These are phyloP conservation scores for Drosophila lini DNA, from an alignment of 1,140 invertebrate genomes.

Conservation along the genomic window DNA sequence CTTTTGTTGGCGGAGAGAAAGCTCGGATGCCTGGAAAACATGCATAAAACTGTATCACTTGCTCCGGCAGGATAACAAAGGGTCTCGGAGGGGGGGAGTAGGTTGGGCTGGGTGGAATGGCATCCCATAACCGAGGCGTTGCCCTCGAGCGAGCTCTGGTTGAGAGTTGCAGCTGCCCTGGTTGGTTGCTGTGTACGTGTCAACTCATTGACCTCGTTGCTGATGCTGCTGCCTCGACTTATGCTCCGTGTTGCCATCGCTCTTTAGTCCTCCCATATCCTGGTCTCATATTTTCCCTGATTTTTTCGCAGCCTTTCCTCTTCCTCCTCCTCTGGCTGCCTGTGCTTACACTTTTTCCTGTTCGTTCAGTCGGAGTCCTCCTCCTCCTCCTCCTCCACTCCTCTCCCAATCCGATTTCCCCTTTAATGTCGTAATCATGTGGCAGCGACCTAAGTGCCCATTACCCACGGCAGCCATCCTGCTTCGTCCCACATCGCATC, in stretches of 20 bases:
- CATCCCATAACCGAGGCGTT: conserved; percentile 33
- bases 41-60: conserved; percentile 67
- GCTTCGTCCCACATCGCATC: conserved; percentile 4
- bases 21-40: conserved; percentile 59
- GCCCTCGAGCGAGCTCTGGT: conserved; percentile 30
- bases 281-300: conserved; percentile 33
- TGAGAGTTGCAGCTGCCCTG: conserved; percentile 35
- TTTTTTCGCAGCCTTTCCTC: conserved; percentile 26
- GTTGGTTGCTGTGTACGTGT: conserved; percentile 45
- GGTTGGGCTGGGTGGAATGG: conserved; percentile 6
- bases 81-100: not conserved
- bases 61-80: conserved; percentile 40
- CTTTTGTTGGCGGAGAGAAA: conserved; percentile 5
- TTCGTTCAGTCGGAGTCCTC: not conserved
- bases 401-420: conserved; percentile 23
- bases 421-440: conserved; percentile 61
- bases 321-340: conserved; percentile 1
- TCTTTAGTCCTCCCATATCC: conserved; percentile 12
- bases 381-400: not conserved
- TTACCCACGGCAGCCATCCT: conserved; percentile 37
- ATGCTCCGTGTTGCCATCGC: conserved; percentile 30
- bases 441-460: conserved; percentile 56
- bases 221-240: conserved; percentile 25
- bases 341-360: conserved; percentile 27
- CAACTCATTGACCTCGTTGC: conserved; percentile 64